These are phyloP conservation scores for Lordiphosa mommai DNA, from an alignment of 1,140 invertebrate genomes.

Conservation along the genomic window DNA sequence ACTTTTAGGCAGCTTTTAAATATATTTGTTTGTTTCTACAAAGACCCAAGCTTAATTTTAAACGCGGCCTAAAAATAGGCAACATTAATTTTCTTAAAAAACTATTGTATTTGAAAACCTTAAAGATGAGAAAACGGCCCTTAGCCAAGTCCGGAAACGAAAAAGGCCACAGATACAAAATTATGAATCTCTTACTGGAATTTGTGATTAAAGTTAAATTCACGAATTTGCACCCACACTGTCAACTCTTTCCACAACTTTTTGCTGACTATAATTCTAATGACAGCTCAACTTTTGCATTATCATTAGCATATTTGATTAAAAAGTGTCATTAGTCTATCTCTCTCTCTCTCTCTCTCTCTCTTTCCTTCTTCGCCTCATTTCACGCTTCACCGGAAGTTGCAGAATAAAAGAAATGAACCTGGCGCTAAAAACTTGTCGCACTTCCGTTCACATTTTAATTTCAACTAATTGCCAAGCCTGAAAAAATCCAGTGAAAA, in stretches of 20 bases:
- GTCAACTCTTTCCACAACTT: constrained; percentile 3
- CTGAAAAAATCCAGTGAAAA: constrained; percentile 16
- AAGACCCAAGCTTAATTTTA: too few relatives aligned
- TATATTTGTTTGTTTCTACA: too few relatives aligned
- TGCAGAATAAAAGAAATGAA: constrained; percentile 40
- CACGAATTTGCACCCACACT: neutral
- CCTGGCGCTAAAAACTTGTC: constrained; percentile 48
- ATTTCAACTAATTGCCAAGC: constrained; percentile 72
- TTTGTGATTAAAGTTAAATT: too few relatives aligned
- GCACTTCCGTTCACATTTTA: constrained; percentile 60
- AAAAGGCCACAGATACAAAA: too few relatives aligned
- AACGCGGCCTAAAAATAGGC: too few relatives aligned
- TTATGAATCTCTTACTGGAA: too few relatives aligned
- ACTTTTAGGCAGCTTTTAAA: too few relatives aligned
- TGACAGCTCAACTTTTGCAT: constrained; percentile 50
- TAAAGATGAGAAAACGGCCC: too few relatives aligned
- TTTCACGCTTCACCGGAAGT: constrained; percentile 63
- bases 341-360: neutral
- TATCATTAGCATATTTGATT: constrained; percentile 77
- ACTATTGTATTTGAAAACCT: too few relatives aligned
- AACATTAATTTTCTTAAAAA: too few relatives aligned
- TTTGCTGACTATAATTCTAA: constrained; percentile 41
- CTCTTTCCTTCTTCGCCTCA: constrained; percentile 15
- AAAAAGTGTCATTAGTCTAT: constrained; percentile 71
- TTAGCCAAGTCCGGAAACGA: too few relatives aligned